These are phyloP conservation scores for Xenopus tropicalis DNA, from an alignment of 2,113 vertebrate species.

Conservation along the genomic window DNA sequence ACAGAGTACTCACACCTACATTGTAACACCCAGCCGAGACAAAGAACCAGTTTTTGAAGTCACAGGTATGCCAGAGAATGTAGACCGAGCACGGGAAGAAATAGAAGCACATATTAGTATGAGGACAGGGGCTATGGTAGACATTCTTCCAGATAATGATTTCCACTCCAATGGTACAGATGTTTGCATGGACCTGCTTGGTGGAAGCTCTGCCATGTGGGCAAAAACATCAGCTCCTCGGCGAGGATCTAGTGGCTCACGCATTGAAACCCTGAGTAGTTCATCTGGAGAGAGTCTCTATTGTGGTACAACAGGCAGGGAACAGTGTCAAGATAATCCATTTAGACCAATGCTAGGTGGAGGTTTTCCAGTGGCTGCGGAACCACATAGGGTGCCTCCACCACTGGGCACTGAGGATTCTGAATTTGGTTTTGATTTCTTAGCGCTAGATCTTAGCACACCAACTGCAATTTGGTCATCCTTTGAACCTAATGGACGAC, in stretches of 20 bases:
- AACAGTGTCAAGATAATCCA: slow-evolving; percentile 74
- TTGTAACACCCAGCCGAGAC: slow-evolving; percentile 90
- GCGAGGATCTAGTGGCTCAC: slow-evolving; percentile 50
- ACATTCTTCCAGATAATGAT: slow-evolving; percentile 87
- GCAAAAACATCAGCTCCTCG: slow-evolving; percentile 69
- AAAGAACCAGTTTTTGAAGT: slow-evolving; percentile 96
- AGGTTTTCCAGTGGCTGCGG: slow-evolving; percentile 55
- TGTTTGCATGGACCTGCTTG: slow-evolving; percentile 86
- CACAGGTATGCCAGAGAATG: slow-evolving; percentile 96
- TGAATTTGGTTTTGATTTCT: slow-evolving; percentile 86
- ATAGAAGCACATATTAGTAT: slow-evolving; percentile 97
- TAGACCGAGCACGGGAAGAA: slow-evolving; percentile 90
- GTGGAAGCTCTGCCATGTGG: slow-evolving; percentile 68
- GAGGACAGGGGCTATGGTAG: slow-evolving; percentile 87
- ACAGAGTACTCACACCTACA: slow-evolving; percentile 96
- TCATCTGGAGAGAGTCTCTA: slow-evolving; percentile 68
- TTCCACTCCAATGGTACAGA: slow-evolving; percentile 97
- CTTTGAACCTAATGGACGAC: slow-evolving; percentile 62
- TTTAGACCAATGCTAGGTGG: slow-evolving; percentile 73
- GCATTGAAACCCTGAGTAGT: slow-evolving; percentile 58
- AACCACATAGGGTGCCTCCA: slow-evolving; percentile 50
- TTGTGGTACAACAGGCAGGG: slow-evolving; percentile 48
- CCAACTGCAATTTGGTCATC: slow-evolving; percentile 85
- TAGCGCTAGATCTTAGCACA: slow-evolving; percentile 65
- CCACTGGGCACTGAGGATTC: slow-evolving; percentile 58